phyloP scores from a whole-genome alignment of 2,888 invertebrate species.

The Caenorhabditis sp. region DNA sequence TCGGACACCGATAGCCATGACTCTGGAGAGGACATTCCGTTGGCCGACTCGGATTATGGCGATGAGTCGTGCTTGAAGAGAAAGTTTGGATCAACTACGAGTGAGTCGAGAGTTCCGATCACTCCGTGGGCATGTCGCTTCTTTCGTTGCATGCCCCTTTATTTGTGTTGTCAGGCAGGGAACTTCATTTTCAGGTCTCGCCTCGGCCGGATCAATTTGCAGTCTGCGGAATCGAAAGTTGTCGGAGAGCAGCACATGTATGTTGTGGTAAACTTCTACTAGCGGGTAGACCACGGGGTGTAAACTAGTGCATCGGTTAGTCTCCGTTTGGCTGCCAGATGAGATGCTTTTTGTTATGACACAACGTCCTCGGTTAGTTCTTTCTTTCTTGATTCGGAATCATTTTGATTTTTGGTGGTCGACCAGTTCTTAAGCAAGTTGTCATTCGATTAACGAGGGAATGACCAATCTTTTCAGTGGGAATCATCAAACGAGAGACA shows the following conservation, averaged over 20 bases:
- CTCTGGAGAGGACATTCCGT: constrained; percentile 48
- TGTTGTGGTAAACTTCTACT: constrained; percentile 41
- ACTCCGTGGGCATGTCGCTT: constrained; percentile 16
- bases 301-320: neutral
- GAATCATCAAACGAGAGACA: constrained; percentile 69
- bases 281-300: neutral
- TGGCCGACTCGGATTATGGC: constrained; percentile 40
- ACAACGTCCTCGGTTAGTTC: neutral
- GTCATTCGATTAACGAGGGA: constrained; percentile 24
- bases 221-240: constrained; percentile 54
- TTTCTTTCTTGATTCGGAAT: neutral
- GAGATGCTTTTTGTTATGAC: constrained; percentile 8
- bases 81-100: constrained; percentile 52
- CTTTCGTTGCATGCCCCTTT: constrained; percentile 10
- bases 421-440: constrained; percentile 3
- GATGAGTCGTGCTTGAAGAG: constrained; percentile 46
- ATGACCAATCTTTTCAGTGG: constrained; percentile 54
- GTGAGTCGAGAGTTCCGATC: constrained; percentile 17
- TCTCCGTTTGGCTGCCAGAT: constrained; percentile 8
- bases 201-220: constrained; percentile 62
- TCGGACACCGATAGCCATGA: constrained; percentile 37
- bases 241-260: constrained; percentile 62
- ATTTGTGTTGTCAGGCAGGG: constrained; percentile 39
- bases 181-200: constrained; percentile 59
- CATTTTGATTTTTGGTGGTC: constrained; percentile 1